These are phyloP conservation scores for Tholera decimalis DNA, from an alignment of 2,888 invertebrate species.

Conservation along the genomic window DNA sequence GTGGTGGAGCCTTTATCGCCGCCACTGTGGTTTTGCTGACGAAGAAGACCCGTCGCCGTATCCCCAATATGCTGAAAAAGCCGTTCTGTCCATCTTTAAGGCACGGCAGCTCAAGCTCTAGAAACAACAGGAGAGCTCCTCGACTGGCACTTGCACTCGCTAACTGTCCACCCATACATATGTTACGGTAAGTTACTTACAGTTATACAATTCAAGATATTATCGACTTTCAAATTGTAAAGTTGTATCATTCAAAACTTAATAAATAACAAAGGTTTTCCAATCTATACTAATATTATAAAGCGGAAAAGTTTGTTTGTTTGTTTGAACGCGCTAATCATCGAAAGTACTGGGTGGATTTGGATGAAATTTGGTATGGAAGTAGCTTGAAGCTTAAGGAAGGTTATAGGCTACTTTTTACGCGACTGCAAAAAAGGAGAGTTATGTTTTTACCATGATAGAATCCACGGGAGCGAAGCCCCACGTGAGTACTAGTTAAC, in stretches of 20 bases:
- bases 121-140: conserved; percentile 87
- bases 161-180: conserved; percentile 88
- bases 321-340: no score
- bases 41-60: conserved; percentile 81
- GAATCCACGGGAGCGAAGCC: no score
- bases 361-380: no score
- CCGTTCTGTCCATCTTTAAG: conserved; percentile 86
- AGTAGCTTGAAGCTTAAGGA: no score
- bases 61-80: conserved; percentile 87
- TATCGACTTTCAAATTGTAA: conserved; percentile 1
- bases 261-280: neutral
- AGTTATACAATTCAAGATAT: neutral
- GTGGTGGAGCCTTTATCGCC: conserved; percentile 92
- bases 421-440: no score
- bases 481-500: no score
- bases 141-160: conserved; percentile 85
- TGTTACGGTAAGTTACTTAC: conserved; percentile 80
- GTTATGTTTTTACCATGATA: no score
- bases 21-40: conserved; percentile 93
- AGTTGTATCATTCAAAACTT: neutral
- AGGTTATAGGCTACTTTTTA: no score
- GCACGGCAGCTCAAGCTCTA: conserved; percentile 77
- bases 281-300: no score
- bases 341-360: no score
- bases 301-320: no score